These are phyloP conservation scores for Zonitis immaculata DNA, from an alignment of 2,888 invertebrate species.

Conservation along the genomic window DNA sequence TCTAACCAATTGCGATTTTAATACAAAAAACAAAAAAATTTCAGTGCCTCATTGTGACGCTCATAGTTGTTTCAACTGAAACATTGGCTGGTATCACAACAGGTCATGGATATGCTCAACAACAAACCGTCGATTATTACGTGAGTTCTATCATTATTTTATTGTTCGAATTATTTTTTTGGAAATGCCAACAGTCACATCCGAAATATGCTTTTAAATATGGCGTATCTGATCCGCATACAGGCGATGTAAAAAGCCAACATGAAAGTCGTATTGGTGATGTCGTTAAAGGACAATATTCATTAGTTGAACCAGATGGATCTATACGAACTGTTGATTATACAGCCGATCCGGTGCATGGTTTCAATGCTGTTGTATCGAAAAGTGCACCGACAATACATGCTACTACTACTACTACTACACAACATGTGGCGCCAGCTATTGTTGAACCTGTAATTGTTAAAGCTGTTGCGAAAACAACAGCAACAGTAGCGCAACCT, in stretches of 20 bases:
- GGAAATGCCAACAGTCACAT: slow-evolving; percentile 46
- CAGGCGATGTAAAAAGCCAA: slow-evolving; percentile 58
- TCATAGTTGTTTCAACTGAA: slow-evolving; percentile 26
- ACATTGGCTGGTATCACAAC: slow-evolving; percentile 32
- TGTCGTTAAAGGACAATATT: slow-evolving; percentile 52
- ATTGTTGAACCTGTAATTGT: slow-evolving; percentile 34
- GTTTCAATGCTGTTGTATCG: slow-evolving; percentile 44
- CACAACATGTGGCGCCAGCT: slow-evolving; percentile 22
- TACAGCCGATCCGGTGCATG: slow-evolving; percentile 56
- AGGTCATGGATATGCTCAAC: slow-evolving; percentile 46
- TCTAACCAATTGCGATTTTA: too few species aligned
- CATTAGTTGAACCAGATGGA: slow-evolving; percentile 49
- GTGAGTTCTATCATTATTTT: slow-evolving; percentile 48
- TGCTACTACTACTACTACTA: slow-evolving; percentile 37
- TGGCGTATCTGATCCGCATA: slow-evolving; percentile 58
- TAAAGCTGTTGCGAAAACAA: slow-evolving; percentile 38
- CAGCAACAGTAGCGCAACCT: slow-evolving; percentile 46
- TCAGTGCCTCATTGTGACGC: slow-evolving; percentile 25
- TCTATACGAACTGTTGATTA: slow-evolving; percentile 49
- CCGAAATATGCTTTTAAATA: slow-evolving; percentile 60
- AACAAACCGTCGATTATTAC: slow-evolving; percentile 56
- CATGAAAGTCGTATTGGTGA: slow-evolving; percentile 60
- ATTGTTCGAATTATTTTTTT: too few species aligned
- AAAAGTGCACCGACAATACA: slow-evolving; percentile 50
- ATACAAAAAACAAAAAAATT: slow-evolving; percentile 5